phyloP scores from a whole-genome alignment of 2,888 invertebrate species.

The Dorcus hopei region DNA sequence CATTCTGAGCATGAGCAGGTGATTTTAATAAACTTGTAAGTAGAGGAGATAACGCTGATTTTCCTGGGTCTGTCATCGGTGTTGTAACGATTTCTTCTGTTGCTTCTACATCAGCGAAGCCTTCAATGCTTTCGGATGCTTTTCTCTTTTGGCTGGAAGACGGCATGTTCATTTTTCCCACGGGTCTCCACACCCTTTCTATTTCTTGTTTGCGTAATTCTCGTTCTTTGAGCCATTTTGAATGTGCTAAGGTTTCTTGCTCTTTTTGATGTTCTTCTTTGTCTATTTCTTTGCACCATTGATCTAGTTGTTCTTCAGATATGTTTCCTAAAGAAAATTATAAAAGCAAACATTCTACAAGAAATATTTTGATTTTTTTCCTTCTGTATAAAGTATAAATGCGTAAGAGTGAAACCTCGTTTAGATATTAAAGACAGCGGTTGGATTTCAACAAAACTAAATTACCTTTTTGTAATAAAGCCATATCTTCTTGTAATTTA shows the following conservation, averaged over 20 bases:
- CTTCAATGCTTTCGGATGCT: constrained; percentile 42
- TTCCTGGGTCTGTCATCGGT: constrained; percentile 36
- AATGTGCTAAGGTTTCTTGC: constrained; percentile 61
- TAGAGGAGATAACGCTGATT: constrained; percentile 66
- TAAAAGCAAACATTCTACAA: neutral
- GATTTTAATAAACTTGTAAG: constrained; percentile 80
- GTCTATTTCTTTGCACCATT: constrained; percentile 73
- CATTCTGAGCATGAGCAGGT: constrained; percentile 53
- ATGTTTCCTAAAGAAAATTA: constrained; percentile 44
- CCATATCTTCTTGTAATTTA: constrained; percentile 64
- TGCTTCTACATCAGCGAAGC: constrained; percentile 36
- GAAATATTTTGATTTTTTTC: neutral
- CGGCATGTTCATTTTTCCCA: constrained; percentile 26
- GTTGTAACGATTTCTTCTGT: constrained; percentile 27
- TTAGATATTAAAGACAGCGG: too few relatives aligned
- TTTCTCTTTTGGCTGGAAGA: constrained; percentile 43
- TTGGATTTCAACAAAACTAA: too few relatives aligned
- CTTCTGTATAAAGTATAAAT: too few relatives aligned
- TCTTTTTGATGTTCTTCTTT: constrained; percentile 68
- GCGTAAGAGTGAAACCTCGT: too few relatives aligned
- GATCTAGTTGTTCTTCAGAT: constrained; percentile 69
- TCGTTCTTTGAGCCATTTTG: constrained; percentile 63
- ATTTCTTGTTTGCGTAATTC: constrained; percentile 63
- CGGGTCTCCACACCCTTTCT: constrained; percentile 60
- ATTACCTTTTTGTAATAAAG: constrained; percentile 53